Base-by-base conservation (phyloP, 2,113 vertebrate genomes). In the Zosterops hypoxanthus region DNA sequence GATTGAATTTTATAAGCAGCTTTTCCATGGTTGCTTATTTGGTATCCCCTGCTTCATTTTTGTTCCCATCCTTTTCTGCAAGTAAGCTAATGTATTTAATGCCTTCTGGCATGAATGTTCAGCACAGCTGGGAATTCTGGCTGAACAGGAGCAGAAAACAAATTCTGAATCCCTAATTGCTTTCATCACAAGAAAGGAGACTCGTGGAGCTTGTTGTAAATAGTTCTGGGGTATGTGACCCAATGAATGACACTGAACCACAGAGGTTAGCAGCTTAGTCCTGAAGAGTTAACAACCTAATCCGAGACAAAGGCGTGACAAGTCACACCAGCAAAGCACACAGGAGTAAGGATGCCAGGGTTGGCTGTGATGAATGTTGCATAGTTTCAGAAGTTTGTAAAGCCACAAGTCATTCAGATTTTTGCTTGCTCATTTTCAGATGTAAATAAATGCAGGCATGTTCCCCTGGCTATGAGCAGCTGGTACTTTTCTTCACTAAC, bases 81-180 rank as follows among this genome's bases (percentile, higher is more conserved):
- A 95, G 41, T 60, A 82, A 53, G 50, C 57, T 85, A 60, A 89
- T 69, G 36, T 36, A 72, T 79, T 72, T 82, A 69, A 46, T 87
- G 73, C 39, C 42, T 94, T 91, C 63, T 92, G 70, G 84, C 84
- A 82, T 0, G 2, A 80, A 65, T 12, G 9, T 16, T 85, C 59
- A 85, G 63, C 7, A 1, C 81, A 82, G 82, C 41, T 89, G 91
- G 89, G 89, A 91, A 86, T 91, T 89, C 60, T 70, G 22, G 25
- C 49, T 95, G 69, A 89, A 60, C 18, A 61, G 57, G n/a, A 95
- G 57, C 61, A 92, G 84, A 92, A 96, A 82, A 73, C 8, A 86
- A 78, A 92, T 82, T 65, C 72, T 65, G 50, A 87, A 82, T 94
- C 31, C 7, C 29, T 89, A 85, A 90, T 68, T 92, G 64, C 55